These are phyloP conservation scores for Bucco capensis DNA, from an alignment of 2,113 vertebrate genomes.

Conservation along the genomic window DNA sequence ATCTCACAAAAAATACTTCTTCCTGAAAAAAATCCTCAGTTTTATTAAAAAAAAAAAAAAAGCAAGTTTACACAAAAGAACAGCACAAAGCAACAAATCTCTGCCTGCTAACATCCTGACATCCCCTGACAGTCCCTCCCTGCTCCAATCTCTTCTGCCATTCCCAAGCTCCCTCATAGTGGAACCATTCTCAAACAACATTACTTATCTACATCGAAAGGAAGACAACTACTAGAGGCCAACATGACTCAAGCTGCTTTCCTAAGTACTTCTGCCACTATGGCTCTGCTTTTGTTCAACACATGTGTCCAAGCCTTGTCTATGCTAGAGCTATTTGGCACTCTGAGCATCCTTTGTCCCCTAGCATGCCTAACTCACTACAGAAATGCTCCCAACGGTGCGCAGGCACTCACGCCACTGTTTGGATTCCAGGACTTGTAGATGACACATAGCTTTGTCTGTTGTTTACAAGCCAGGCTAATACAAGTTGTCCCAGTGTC, in stretches of 20 bases:
- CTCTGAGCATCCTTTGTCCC: background rate
- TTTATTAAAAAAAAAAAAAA: slow-evolving; percentile 34
- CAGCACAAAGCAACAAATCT: background rate
- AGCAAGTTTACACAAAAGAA: background rate
- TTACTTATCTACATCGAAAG: slow-evolving; percentile 64
- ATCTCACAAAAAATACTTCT: background rate
- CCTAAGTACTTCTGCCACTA: slow-evolving; percentile 44
- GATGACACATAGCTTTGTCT: slow-evolving; percentile 41
- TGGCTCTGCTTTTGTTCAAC: slow-evolving; percentile 29
- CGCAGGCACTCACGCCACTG: slow-evolving; percentile 31
- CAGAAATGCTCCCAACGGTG: background rate
- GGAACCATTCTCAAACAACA: slow-evolving; percentile 55
- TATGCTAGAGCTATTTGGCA: background rate
- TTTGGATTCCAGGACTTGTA: slow-evolving; percentile 28
- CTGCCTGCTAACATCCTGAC: background rate
- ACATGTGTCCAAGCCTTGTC: background rate
- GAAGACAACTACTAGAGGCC: slow-evolving; percentile 62
- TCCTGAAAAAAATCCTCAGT: background rate
- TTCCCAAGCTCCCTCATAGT: slow-evolving; percentile 31
- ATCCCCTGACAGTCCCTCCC: slow-evolving; percentile 14
- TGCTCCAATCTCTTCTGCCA: slow-evolving; percentile 55
- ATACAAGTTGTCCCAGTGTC: slow-evolving; percentile 40
- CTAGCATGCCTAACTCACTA: background rate
- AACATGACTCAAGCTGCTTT: slow-evolving; percentile 53
- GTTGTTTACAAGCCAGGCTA: slow-evolving; percentile 53